These are phyloP conservation scores for Trichonephila clavipes DNA, from an alignment of 1,140 invertebrate species.

Conservation along the genomic window DNA sequence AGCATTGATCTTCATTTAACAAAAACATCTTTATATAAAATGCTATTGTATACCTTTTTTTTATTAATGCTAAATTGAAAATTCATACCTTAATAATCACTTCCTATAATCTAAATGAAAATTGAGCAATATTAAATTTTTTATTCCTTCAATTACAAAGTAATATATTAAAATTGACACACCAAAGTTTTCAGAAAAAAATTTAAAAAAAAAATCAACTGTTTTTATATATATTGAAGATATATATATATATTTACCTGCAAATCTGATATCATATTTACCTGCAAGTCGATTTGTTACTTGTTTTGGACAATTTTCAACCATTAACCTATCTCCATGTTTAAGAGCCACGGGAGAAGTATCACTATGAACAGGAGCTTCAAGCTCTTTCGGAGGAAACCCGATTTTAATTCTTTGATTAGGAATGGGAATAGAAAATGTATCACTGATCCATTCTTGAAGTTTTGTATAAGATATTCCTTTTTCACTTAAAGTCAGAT, in stretches of 20 bases:
- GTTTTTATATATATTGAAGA: too few species aligned
- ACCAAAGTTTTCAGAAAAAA: too few species aligned
- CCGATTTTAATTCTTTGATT: slow-evolving; percentile 69
- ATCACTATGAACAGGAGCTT: slow-evolving; percentile 15
- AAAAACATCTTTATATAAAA: too few species aligned
- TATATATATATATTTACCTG: neutral
- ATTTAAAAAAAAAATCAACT: too few species aligned
- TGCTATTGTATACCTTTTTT: too few species aligned
- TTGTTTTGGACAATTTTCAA: slow-evolving; percentile 55
- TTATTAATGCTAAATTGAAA: too few species aligned
- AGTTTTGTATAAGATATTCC: slow-evolving; percentile 57
- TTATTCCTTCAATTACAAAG: too few species aligned
- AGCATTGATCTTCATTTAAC: too few species aligned
- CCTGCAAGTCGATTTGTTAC: neutral
- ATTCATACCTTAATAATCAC: too few species aligned
- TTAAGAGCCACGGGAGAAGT: slow-evolving; percentile 33
- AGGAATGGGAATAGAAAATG: slow-evolving; percentile 47
- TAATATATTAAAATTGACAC: too few species aligned
- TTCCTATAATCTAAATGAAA: too few species aligned
- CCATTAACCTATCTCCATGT: slow-evolving; percentile 70
- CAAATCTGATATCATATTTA: neutral
- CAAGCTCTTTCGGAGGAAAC: slow-evolving; percentile 60
- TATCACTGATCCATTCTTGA: slow-evolving; percentile 58
- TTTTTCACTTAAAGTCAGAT: slow-evolving; percentile 40
- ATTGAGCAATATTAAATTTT: too few species aligned